Evolutionary conservation across 2,888 invertebrate species (phyloP), one percentile per base, ranked within the genome.

Genomic region (Cacoxenus indagator): DNA sequence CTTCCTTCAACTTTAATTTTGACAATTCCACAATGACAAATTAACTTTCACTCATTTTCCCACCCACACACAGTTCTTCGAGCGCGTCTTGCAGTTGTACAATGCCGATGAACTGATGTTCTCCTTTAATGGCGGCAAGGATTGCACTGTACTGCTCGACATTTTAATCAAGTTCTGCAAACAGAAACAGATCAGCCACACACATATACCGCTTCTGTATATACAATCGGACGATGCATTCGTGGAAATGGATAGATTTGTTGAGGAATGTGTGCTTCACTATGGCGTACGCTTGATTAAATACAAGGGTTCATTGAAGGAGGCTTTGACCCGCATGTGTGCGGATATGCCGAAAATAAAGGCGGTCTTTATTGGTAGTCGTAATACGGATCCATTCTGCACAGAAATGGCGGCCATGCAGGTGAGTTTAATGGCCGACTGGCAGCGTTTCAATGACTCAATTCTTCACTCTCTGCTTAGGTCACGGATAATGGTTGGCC

Each of bases 111-210:
- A 96, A 87, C 89, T 97, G 17, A 96, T 96, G 82, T 86, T 99
- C 31, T 95, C 97, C 27, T 99, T 99, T 88, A 99, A 99, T 86
- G 99, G 99, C 3, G 99, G 99, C 1, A 99, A 99, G 89, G 99
- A 99, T 89, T 99, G 99, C 86, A 98, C 98, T 0, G 96, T 94
- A 0, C 90, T 99, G 14, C 89, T 99, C 45, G 94, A 96, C 86
- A 87, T 96, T 72, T 88, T 88, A 14, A 78, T 80, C 64, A 76
- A 75, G 11, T 85, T 78, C 69, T 82, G 82, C 8, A 89, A 75
- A 80, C 87, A 68, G 72, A 87, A 70, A 69, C 69, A 71, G 26
- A 72, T 87, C 73, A 70, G 78, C 88, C 75, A 87, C 89, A 62
- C 87, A 93, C 89, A 97, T 27, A 76, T 85, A 89, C 76, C 87